Conservation (phyloP, 2,113 vertebrate species). For the Lipophrys pholis region DNA sequence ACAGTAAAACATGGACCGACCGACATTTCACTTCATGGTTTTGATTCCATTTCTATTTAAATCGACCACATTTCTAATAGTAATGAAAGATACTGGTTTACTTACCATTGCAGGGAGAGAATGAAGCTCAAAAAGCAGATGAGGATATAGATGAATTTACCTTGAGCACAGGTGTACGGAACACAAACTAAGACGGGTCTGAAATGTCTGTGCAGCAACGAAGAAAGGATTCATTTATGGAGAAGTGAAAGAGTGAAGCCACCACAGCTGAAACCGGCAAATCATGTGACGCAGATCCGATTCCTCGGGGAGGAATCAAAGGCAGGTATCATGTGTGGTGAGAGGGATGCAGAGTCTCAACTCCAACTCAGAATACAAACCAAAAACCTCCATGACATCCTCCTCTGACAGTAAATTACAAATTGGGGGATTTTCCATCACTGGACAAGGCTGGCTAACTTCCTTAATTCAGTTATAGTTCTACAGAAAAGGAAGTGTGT, state of each 20-base stretch:
- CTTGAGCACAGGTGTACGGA: not conserved
- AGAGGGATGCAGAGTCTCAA: too few relatives aligned
- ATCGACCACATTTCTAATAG: not conserved
- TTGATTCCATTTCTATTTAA: not conserved
- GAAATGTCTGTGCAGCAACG: not conserved
- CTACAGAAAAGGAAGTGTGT: not conserved
- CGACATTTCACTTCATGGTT: too few relatives aligned
- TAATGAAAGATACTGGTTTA: slow-evolving; percentile 2
- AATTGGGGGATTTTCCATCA: fast-evolving
- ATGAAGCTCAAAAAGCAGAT: not conserved
- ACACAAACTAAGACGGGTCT: not conserved
- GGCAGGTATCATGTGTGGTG: not conserved
- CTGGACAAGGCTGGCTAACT: not conserved
- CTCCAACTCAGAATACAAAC: too few relatives aligned
- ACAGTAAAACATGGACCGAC: too few relatives aligned
- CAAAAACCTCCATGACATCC: too few relatives aligned
- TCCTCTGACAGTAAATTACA: too few relatives aligned
- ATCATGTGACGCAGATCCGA: slow-evolving; percentile 22
- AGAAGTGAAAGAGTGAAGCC: slow-evolving; percentile 63
- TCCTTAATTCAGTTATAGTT: not conserved
- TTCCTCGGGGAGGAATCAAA: not conserved
- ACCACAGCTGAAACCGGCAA: not conserved
- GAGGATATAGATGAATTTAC: not conserved
- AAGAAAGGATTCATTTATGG: slow-evolving; percentile 6
- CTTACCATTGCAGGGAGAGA: slow-evolving; percentile 43